These are phyloP conservation scores for Monochamus alternatus DNA, from an alignment of 2,888 invertebrate genomes.

Conservation along the genomic window DNA sequence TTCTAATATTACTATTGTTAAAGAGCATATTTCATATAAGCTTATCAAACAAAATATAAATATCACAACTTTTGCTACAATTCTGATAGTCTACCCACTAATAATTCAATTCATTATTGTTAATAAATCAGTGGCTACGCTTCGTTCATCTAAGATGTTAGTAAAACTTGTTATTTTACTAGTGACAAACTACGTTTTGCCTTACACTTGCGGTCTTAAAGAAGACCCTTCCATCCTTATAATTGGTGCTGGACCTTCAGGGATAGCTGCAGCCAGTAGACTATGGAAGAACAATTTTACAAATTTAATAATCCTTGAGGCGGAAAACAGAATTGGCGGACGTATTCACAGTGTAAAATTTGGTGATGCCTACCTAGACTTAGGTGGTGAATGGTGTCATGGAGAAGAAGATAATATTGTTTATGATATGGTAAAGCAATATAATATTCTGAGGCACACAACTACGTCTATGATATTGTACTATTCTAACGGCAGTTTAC, in stretches of 20 bases:
- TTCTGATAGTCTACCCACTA: not conserved
- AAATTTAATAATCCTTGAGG: not conserved
- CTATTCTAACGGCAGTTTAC: conserved; percentile 64
- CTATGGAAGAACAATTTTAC: conserved; percentile 6
- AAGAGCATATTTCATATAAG: no score
- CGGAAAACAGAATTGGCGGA: conserved; percentile 1
- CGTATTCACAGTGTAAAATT: conserved; percentile 3
- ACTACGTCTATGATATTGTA: conserved; percentile 49
- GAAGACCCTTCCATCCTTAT: not conserved
- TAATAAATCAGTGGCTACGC: not conserved
- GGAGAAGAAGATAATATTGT: conserved; percentile 57
- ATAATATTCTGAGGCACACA: conserved; percentile 43
- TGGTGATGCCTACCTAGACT: conserved; percentile 47
- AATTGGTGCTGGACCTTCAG: not conserved
- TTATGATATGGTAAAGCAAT: conserved; percentile 53
- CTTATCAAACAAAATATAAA: no score
- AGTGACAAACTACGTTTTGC: not conserved
- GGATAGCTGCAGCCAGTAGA: conserved; percentile 4
- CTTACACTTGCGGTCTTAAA: not conserved
- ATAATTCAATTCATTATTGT: not conserved
- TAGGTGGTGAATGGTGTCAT: conserved; percentile 60
- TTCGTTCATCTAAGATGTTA: not conserved
- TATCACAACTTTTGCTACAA: not conserved
- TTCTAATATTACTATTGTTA: no score
- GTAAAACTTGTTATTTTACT: not conserved